Base-by-base conservation (phyloP, 2,888 invertebrate genomes). In the Encarsia formosa region DNA sequence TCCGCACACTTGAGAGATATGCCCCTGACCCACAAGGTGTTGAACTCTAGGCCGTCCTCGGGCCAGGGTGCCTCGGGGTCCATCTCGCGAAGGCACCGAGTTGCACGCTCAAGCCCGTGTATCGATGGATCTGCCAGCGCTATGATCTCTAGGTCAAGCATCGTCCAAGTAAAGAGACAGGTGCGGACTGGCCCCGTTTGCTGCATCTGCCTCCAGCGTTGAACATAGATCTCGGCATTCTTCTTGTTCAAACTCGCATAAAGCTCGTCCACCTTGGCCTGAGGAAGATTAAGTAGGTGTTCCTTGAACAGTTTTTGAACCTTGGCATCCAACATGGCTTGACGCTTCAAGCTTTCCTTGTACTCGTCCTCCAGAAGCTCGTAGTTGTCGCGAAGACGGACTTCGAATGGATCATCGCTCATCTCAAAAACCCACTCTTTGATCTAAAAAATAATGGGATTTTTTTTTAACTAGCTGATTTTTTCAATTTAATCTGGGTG, bases 351-450 rank as follows among this genome's bases (percentile, higher is more conserved):
- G 67, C 91, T 91, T 71, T 99, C 98, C 63, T 89, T 86, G 66
- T 92, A 93, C 72, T 99, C 98, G 66, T 99, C 98, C 66, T 93
- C 92, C 40, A 96, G 73, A 1, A 98, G 78, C 69, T 96, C 96
- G 71, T 93, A 97, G 73, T 97, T 98, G 64, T 97, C 95, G 1
- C 96, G 83, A 6, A 99, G 77, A 67, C 91, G 92, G 3, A 97
- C 94, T 77, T 99, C 99, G 69, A 99, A 98, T 0, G 97, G 97
- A 81, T 99, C 98, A 69, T 99, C 99, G 60, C 89, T 89, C 76
- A 99, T 85, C 77, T 97, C 95, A 62, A 99, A 83, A 2, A 88
- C 73, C 66, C 94, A 87, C 66, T 90, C 88, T 76, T 93, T 87
- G 19, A 91, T 83, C 87, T 89, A 65, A 41, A 75, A 74, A 52